phyloP scores from a whole-genome alignment of 1,140 invertebrate species.

The Delia radicum region DNA sequence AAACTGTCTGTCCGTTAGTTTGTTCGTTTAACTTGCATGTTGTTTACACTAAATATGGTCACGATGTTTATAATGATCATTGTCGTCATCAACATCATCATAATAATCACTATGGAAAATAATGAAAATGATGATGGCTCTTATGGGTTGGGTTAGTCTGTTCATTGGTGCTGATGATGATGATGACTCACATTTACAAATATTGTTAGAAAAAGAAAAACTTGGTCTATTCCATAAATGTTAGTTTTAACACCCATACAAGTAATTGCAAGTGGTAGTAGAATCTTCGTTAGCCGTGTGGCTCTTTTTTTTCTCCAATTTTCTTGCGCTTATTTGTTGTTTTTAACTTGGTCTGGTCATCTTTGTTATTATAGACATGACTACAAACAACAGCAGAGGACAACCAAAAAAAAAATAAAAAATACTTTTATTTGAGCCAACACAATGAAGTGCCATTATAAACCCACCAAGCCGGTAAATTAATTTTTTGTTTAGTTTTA shows the following conservation, averaged over 20 bases:
- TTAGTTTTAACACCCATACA: neutral
- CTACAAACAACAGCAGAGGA: neutral
- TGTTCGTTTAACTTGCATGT: neutral
- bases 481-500: neutral
- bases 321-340: neutral
- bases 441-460: neutral
- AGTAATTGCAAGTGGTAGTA: neutral
- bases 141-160: too few relatives aligned
- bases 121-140: neutral
- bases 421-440: too few relatives aligned
- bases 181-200: neutral
- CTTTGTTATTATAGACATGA: neutral
- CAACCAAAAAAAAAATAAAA: neutral
- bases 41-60: constrained; percentile 2
- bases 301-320: too few relatives aligned
- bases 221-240: neutral
- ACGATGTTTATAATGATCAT: neutral
- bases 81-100: neutral
- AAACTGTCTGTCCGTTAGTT: neutral
- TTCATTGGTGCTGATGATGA: neutral
- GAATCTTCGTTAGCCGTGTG: neutral
- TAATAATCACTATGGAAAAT: neutral
- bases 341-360: neutral
- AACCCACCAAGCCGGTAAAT: neutral
- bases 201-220: neutral